Evolutionary conservation across 2,797 vertebrate species (phyloP), one percentile per base, ranked within the genome.

Genomic region (Aplochiton taeniatus): DNA sequence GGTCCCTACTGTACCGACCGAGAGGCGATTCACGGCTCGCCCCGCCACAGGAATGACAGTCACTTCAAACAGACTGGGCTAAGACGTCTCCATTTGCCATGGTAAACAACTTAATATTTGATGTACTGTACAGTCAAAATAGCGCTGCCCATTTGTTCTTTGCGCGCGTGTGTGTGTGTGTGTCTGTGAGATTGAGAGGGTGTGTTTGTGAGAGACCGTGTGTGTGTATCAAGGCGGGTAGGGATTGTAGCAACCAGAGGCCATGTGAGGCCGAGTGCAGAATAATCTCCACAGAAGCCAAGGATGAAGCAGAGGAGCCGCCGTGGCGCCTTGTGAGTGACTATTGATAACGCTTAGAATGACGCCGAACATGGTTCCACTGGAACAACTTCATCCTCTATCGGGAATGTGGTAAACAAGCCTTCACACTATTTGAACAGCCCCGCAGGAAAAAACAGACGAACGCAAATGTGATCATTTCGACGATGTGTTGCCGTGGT

Each of bases 51-150:
- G 72, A 57, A 61, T 61, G 68, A 73, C 83, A 84, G 84, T 85
- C 87, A 89, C 85, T 85, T 88, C 83, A 90, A 88, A 85, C 83
- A 83, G 77, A 80, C 77, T 82, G 66, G 19, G 63, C 78, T 52
- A 55, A 82, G 72, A 86, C 60, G 60, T 81, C 68, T 79, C 71
- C 72, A 80, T 88, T 83, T 79, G 64, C 78, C 68, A 74, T 73
- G 65, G 80, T 87, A 88, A 89, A 92, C 85, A 89, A 86, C 85
- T 87, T 88, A 81, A 90, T 88, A 90, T 89, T 90, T 88, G 79
- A 90, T 89, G 81, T 85, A 87, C 77, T 83, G 81, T 86, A 86
- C 64, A 72, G 75, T 62, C 62, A 80, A 77, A 16, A 11, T 46
- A 12, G 42, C 13, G 8, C n/a, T 11, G 44, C 45, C 43, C 58